These are phyloP conservation scores for Ctenopoma multispine DNA, from an alignment of 2,797 vertebrate genomes.

Conservation along the genomic window DNA sequence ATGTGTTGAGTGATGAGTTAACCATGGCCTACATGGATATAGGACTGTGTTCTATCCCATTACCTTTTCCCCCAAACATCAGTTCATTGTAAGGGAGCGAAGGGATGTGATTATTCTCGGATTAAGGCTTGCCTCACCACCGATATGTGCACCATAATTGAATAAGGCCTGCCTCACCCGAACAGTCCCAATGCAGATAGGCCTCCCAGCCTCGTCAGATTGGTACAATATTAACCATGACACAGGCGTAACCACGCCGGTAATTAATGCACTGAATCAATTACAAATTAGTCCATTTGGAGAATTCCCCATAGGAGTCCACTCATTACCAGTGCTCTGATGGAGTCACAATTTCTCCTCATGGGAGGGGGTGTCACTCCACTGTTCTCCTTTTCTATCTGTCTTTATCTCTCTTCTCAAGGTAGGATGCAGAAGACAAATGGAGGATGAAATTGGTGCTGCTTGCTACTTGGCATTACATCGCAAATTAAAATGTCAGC, in stretches of 20 bases:
- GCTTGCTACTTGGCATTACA: conserved; percentile 36
- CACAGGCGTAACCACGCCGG: conserved; percentile 83
- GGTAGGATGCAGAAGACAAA: conserved; percentile 55
- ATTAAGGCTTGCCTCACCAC: conserved; percentile 78
- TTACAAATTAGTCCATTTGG: conserved; percentile 88
- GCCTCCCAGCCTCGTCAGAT: conserved; percentile 80
- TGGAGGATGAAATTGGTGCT: conserved; percentile 55
- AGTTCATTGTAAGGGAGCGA: conserved; percentile 58
- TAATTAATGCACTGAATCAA: conserved; percentile 89
- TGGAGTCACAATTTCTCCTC: conserved; percentile 73
- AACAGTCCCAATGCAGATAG: conserved; percentile 79
- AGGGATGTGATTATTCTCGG: conserved; percentile 78
- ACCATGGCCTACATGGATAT: conserved; percentile 60
- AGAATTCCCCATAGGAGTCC: conserved; percentile 83
- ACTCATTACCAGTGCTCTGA: conserved; percentile 83
- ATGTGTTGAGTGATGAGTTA: conserved; percentile 39
- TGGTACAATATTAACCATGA: conserved; percentile 87
- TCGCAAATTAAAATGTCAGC: conserved; percentile 42
- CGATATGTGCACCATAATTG: conserved; percentile 81
- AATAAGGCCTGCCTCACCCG: conserved; percentile 84
- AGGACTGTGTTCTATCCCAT: conserved; percentile 32
- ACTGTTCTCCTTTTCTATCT: conserved; percentile 57
- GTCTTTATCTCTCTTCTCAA: conserved; percentile 66
- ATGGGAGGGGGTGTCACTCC: conserved; percentile 68
- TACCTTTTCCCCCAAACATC: conserved; percentile 34